Base-by-base conservation (phyloP, 2,113 vertebrate genomes). In the Fulmarus glacialis region DNA sequence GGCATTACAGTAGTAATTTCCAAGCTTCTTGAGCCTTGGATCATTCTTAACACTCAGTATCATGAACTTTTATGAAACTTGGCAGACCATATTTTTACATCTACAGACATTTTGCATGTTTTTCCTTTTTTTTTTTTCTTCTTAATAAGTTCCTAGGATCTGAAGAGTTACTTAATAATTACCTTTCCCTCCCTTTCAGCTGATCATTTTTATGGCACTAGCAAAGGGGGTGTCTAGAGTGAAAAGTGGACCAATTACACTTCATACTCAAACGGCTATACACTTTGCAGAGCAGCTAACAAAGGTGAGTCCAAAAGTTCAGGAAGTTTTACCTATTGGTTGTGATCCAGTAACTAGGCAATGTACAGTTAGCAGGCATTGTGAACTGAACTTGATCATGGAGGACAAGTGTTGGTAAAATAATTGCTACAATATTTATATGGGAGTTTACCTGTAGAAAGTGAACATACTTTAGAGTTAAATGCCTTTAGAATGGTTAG, bases 151-250 rank as follows among this genome's bases (percentile, higher is more conserved):
- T 70, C 26, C 26, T 80, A 7, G 40, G 48, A 70, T 90, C 68
- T 94, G 13, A 91, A 55, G 48, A 81, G 58, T 64, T 34, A 7
- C 42, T 82, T 67, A 68, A 24, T 59, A 48, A 92, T 92, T 78
- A 63, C 36, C 15, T 84, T 89, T 95, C 38, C 43, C 12, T 96
- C 32, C 38, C 40, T 71, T 95, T 89, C 95, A 99, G 99, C 97
- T 99, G 62, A 99, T 99, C 89, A 98, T 99, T 98, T 99, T 99
- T 97, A 99, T 99, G 99, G 99, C 99, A 0, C 84, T 99, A 96
- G 99, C 99, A 17, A 99, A 98, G 70, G 99, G 99, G 27, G 97
- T 98, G 24, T 99, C 99, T 89, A 98, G 98, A 97, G 98, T 99
- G 80, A 99, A 99, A 95, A 99, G 98, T 12, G 99, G 99, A 60